Evolutionary conservation across 1,140 invertebrate genomes (phyloP).

Genomic region (Periplaneta americana): DNA sequence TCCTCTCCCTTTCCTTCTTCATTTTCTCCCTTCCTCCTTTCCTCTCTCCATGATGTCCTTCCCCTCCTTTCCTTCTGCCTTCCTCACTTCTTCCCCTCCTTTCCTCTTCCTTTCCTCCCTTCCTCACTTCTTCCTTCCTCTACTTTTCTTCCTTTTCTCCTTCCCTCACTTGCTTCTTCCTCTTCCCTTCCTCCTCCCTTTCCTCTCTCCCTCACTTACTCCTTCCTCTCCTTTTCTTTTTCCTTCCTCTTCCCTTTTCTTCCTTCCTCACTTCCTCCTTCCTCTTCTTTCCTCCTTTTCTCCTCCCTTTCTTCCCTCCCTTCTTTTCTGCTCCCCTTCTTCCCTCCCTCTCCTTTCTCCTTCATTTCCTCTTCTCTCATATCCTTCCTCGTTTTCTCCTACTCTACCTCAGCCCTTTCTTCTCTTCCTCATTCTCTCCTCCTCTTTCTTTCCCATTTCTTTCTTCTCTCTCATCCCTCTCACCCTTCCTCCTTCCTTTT

Average conservation of each 20-base stretch:
- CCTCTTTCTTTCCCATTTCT: too few species aligned
- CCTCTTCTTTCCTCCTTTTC: not conserved
- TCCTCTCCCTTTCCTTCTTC: not conserved
- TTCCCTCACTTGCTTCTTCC: not conserved
- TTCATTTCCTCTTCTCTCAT: not conserved
- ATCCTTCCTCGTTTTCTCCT: not conserved
- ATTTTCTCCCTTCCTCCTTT: not conserved
- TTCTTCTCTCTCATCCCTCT: not conserved
- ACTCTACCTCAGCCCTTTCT: too few species aligned
- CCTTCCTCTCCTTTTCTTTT: not conserved
- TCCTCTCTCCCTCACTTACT: not conserved
- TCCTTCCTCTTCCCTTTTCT: not conserved
- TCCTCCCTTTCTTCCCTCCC: not conserved
- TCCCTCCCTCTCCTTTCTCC: not conserved
- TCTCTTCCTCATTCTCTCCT: too few species aligned
- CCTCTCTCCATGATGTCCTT: not conserved
- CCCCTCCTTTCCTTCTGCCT: not conserved
- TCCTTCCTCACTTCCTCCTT: not conserved
- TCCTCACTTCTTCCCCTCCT: not conserved
- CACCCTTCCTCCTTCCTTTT: not conserved
- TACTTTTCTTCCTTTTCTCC: not conserved
- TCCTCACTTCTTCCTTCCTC: not conserved
- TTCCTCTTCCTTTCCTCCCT: not conserved
- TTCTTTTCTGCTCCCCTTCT: not conserved
- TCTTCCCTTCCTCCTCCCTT: not conserved